Evolutionary conservation across 2,113 vertebrate genomes (phyloP), one percentile per base, ranked within the genome.

Genomic region (Syrmaticus mikado): DNA sequence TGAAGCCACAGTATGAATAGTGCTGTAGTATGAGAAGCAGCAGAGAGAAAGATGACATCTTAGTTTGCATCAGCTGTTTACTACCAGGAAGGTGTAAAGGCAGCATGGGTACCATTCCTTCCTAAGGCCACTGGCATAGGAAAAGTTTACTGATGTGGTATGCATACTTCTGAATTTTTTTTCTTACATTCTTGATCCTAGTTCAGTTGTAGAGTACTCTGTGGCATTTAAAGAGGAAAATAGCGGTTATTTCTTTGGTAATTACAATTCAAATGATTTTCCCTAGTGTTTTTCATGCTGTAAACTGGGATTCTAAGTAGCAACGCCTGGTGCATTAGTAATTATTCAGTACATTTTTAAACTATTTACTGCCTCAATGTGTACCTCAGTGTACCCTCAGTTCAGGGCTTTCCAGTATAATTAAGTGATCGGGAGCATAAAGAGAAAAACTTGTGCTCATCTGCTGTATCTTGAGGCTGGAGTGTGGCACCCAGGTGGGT

Each of bases 221-320:
- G 43, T 91, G 85, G n/a, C 41, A 62, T 78, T 92, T 90, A 55
- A 87, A 90, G 81, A 64, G 61, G 48, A 61, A 85, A 90, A 73
- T 9, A 58, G 41, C 46, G 81, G 45, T 46, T 68, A 74, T 22
- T 71, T 84, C 38, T 71, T 30, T 50, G 57, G 18, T 82, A 50
- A 92, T 78, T 81, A 57, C 53, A 71, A 62, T 72, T 75, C 66
- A 81, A 92, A 93, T 70, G 22, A 67, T n/a, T 50, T 19, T 46
- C 52, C 32, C 46, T 43, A 72, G 73, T 82, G 75, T 72, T 90
- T 90, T 88, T 65, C 85, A 92, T 94, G 71, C 75, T 83, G 76
- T 91, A 77, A 86, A 67, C 73, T 86, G 78, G 74, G 46, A 81
- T 75, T 75, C 64, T 52, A n/a, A 91, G 79, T 36, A 65, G 40